Evolutionary conservation across 2,888 invertebrate genomes (phyloP).

Genomic region (Phengaris alcon): DNA sequence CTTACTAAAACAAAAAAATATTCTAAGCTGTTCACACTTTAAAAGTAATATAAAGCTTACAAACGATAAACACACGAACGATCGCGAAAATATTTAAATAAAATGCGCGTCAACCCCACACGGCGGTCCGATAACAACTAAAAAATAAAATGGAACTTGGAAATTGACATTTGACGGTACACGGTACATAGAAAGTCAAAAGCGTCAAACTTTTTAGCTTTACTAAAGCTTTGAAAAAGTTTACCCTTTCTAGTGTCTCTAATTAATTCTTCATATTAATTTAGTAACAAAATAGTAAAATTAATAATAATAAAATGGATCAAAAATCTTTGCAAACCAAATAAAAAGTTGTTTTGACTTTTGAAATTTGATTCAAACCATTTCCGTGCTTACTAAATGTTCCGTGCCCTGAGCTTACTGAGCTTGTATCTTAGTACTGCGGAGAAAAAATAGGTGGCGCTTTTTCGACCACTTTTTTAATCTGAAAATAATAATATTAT

Average conservation of each 20-base stretch:
- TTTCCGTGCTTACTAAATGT: neutral
- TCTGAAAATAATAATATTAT: neutral
- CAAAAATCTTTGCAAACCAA: neutral
- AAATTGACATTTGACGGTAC: too few species aligned
- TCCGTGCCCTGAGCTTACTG: neutral
- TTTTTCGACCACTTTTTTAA: neutral
- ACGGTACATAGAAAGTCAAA: neutral
- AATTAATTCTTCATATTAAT: neutral
- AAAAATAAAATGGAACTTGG: neutral
- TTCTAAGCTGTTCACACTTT: neutral
- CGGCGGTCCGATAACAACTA: slow-evolving; percentile 32
- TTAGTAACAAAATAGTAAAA: neutral
- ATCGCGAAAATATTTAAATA: slow-evolving; percentile 26
- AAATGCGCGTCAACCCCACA: slow-evolving; percentile 7
- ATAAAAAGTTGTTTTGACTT: neutral
- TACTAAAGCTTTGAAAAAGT: neutral
- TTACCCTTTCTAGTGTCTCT: neutral
- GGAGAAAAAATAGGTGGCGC: slow-evolving; percentile 30
- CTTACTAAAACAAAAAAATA: neutral
- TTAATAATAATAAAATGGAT: neutral
- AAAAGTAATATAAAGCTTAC: neutral
- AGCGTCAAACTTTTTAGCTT: neutral
- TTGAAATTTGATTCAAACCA: neutral
- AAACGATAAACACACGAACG: neutral
- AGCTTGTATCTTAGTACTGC: neutral